These are phyloP conservation scores for Falcunculus frontatus DNA, from an alignment of 2,113 vertebrate genomes.

Conservation along the genomic window DNA sequence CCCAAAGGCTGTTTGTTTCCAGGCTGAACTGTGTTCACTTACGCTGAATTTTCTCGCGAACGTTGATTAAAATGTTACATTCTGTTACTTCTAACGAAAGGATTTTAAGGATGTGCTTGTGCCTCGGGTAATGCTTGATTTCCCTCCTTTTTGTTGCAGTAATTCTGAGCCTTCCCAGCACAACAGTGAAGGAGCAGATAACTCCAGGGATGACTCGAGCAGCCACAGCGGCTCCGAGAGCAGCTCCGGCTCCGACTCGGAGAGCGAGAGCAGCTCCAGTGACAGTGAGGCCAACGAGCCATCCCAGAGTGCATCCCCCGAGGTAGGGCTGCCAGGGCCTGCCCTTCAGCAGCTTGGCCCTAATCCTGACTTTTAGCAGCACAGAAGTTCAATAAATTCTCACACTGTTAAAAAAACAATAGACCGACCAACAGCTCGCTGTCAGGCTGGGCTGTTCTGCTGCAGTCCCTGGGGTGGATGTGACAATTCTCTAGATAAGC, in stretches of 20 bases:
- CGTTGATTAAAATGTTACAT: neutral
- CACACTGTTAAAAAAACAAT: accelerated
- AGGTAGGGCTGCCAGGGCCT: constrained; percentile 69
- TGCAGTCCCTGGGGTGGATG: neutral
- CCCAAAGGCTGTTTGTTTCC: neutral
- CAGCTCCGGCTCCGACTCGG: constrained; percentile 97
- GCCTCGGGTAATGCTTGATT: neutral
- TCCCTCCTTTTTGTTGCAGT: constrained; percentile 42
- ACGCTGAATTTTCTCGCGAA: neutral
- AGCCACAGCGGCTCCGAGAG: constrained; percentile 96
- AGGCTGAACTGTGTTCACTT: neutral
- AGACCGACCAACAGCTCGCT: accelerated
- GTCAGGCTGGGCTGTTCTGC: neutral
- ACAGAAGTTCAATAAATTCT: accelerated
- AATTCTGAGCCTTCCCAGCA: constrained; percentile 83
- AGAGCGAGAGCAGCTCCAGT: constrained; percentile 96
- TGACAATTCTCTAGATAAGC: neutral
- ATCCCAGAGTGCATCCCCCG: constrained; percentile 86
- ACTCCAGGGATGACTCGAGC: constrained; percentile 92
- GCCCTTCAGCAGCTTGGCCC: neutral
- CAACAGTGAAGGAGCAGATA: constrained; percentile 89
- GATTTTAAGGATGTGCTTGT: neutral
- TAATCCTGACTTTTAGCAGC: neutral
- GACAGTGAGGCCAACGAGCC: constrained; percentile 96
- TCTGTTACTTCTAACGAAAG: neutral